Percentiles rank a stretch among this genome's conserved stretches.
phyloP scores from a whole-genome alignment of 2,888 invertebrate species.

The Eristalinus aeneus region DNA sequence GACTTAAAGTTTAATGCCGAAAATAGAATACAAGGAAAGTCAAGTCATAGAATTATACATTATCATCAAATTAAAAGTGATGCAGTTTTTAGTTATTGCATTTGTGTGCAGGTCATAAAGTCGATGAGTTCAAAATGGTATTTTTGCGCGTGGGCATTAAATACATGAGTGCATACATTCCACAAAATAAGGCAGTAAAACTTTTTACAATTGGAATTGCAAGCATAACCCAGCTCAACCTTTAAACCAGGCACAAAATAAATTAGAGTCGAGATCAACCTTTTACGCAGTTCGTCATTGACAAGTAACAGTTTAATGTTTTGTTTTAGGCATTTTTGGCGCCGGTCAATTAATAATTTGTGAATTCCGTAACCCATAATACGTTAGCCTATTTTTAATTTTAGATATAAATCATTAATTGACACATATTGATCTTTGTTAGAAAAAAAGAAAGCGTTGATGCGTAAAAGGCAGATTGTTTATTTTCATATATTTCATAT shows the following conservation, averaged over 20 bases:
- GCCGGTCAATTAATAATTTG: neutral
- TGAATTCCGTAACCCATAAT: too few species aligned
- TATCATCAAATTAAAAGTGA: neutral
- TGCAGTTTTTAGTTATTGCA: neutral
- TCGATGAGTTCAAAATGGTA: neutral
- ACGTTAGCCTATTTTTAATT: too few species aligned
- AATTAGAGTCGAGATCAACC: neutral
- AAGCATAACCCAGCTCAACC: neutral
- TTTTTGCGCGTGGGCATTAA: neutral
- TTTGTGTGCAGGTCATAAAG: neutral
- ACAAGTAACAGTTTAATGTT: neutral
- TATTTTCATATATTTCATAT: too few species aligned
- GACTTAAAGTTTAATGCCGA: neutral
- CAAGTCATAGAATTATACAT: neutral
- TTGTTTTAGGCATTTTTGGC: neutral
- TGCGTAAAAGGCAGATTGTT: too few species aligned
- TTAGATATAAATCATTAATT: too few species aligned
- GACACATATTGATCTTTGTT: too few species aligned
- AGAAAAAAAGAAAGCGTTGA: too few species aligned
- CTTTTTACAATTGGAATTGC: neutral
- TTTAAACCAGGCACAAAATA: neutral
- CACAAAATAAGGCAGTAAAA: neutral
- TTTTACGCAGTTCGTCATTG: neutral
- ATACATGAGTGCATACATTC: neutral
- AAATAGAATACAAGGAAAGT: neutral